These are phyloP conservation scores for Nerophis lumbriciformis DNA, from an alignment of 2,113 vertebrate species.

Conservation along the genomic window DNA sequence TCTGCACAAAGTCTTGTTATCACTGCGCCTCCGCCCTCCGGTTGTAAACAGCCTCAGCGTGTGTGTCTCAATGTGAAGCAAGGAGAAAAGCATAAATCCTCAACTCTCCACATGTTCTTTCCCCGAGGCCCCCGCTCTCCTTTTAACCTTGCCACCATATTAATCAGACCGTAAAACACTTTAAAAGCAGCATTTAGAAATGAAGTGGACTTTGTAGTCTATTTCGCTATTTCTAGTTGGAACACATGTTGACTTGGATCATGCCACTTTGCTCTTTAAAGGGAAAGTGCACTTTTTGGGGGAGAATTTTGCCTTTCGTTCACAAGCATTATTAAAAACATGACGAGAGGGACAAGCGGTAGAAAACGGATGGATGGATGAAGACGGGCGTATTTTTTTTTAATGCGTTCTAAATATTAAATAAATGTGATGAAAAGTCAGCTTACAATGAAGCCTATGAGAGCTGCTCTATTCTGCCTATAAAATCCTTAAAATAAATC, in stretches of 20 bases:
- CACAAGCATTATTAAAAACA: too few relatives aligned
- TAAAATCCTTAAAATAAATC: too few relatives aligned
- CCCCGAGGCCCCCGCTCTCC: conserved; percentile 16
- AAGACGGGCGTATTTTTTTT: too few relatives aligned
- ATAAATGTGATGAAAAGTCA: too few relatives aligned
- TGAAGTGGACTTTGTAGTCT: conserved; percentile 18
- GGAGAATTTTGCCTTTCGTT: too few relatives aligned
- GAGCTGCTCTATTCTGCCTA: too few relatives aligned
- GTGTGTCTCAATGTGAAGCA: conserved; percentile 27
- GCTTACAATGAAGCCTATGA: too few relatives aligned
- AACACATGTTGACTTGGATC: neutral
- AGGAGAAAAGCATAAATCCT: conserved; percentile 53
- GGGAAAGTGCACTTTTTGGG: too few relatives aligned
- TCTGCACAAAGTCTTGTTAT: conserved; percentile 1
- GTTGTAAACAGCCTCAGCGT: conserved; percentile 17
- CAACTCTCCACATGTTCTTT: conserved; percentile 35
- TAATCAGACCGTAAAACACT: conserved; percentile 40
- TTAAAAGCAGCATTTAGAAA: conserved; percentile 35
- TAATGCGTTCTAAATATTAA: too few relatives aligned
- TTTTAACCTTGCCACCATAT: conserved; percentile 44
- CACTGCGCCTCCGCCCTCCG: conserved; percentile 23
- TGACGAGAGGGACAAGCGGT: too few relatives aligned
- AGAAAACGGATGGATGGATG: too few relatives aligned
- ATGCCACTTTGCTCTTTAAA: too few relatives aligned
- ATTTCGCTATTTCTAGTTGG: neutral